Conservation (phyloP, 1,140 invertebrate species). For the Papilio polytes region DNA sequence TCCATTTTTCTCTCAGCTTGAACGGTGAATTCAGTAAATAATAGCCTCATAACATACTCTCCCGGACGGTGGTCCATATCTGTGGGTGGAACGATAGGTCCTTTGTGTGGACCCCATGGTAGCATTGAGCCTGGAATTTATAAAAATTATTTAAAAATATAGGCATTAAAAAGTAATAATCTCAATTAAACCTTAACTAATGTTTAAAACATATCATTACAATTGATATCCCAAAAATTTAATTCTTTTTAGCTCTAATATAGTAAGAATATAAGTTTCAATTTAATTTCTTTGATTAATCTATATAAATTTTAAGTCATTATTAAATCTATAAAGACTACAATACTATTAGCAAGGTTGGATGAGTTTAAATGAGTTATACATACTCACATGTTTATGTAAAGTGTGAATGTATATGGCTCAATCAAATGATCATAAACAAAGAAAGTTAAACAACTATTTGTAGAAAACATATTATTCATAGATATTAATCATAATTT, state of each 20-base stretch:
- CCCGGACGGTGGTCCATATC: slow-evolving; percentile 92
- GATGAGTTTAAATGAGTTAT: neutral
- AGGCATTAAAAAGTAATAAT: neutral
- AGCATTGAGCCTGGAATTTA: slow-evolving; percentile 84
- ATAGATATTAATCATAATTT: slow-evolving; percentile 17
- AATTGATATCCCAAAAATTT: neutral
- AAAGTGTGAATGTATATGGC: neutral
- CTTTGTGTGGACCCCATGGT: slow-evolving; percentile 93
- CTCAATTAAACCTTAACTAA: too few relatives aligned
- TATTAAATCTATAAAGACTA: neutral
- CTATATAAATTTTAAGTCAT: neutral
- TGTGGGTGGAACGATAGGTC: slow-evolving; percentile 85
- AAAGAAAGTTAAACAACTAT: neutral
- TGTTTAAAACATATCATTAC: too few relatives aligned
- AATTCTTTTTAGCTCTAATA: neutral
- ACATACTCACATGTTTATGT: neutral
- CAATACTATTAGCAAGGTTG: neutral
- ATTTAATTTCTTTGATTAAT: too few relatives aligned
- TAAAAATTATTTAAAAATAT: neutral
- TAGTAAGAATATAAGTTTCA: neutral
- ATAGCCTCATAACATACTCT: slow-evolving; percentile 96
- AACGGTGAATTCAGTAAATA: slow-evolving; percentile 97
- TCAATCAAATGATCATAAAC: neutral
- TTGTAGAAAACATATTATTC: neutral
- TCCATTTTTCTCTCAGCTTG: slow-evolving; percentile 98